phyloP scores from a whole-genome alignment of 1,140 invertebrate species.

The Paracyclopina nana region DNA sequence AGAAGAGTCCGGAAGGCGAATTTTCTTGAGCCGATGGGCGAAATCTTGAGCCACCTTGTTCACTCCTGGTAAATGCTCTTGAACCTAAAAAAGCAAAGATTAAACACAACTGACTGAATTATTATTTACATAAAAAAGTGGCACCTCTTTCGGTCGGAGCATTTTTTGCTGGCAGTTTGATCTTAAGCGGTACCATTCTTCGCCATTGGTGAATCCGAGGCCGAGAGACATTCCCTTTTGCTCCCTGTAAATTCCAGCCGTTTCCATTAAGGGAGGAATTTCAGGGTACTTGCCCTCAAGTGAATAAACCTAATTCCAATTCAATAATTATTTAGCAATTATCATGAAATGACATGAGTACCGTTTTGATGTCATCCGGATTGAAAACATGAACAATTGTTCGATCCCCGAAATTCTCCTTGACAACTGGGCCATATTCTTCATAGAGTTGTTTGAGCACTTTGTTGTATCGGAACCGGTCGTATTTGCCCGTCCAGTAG shows the following conservation, averaged over 20 bases:
- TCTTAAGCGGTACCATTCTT: conserved; percentile 27
- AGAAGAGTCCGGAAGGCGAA: conserved; percentile 19
- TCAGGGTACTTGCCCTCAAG: conserved; percentile 31
- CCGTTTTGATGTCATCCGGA: conserved; percentile 27
- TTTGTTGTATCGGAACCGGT: conserved; percentile 20
- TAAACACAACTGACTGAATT: neutral
- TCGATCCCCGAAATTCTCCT: conserved; percentile 22
- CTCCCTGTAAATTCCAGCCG: conserved; percentile 30
- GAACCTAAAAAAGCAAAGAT: neutral
- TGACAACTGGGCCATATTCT: conserved; percentile 23
- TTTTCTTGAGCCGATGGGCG: conserved; percentile 21
- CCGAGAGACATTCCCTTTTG: conserved; percentile 31
- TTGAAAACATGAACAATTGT: conserved; percentile 29
- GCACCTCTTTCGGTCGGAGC: conserved; percentile 22
- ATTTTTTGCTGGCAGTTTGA: conserved; percentile 24
- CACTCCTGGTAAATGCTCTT: conserved; percentile 20
- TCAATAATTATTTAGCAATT: neutral
- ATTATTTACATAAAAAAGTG: neutral
- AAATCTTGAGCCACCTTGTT: conserved; percentile 21
- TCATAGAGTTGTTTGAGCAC: conserved; percentile 21
- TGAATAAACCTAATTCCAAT: neutral
- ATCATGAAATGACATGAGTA: conserved; percentile 21
- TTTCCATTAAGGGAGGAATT: conserved; percentile 32
- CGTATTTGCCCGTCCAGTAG: conserved; percentile 1
- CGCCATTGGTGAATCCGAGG: conserved; percentile 32